Evolutionary conservation across 2,888 invertebrate species (phyloP), one percentile per base, ranked within the genome.

Genomic region (Neuroscelio doddi): DNA sequence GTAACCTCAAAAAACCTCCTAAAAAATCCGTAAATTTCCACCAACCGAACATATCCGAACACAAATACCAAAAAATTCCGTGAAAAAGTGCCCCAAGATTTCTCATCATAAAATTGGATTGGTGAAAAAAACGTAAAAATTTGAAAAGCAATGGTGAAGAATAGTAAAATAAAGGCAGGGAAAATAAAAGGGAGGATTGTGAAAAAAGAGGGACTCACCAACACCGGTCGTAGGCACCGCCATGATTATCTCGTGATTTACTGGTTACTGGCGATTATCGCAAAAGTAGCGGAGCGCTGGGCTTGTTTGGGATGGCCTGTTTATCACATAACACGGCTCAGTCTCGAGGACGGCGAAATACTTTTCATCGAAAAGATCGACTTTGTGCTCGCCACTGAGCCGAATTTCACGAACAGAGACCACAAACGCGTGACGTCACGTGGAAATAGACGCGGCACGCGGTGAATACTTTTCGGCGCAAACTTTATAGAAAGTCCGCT

Each of bases 211-310:
- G 76, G 78, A 87, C 93, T 90, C 90, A 93, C 93, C 93, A 89
- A 93, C 93, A 92, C 93, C 93, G 92, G 92, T 91, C 88, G 91
- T 91, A 88, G 91, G 92, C 88, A 92, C 92, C 92, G 93, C 93
- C 93, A 93, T 93, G 88, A 90, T 89, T 70, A 69, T 70, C 52
- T 24, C 50, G 52, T 42, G 53, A 63, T 26, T 41, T 52, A 51
- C 46, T 59, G 38, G 55, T 58, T 53, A 58, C 29, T 47, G 55
- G 56, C 41, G 62, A 62, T 58, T 56, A 16, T 51, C 56, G 56
- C 29, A 45, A 24, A 49, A 57, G 57, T 39, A 34, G 36, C 66
- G 53, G 57, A 17, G 45, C 62, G 51, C 50, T 62, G 44, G 45
- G 51, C 44, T 63, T 50, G 34, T 44, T 26, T 59, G 32, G 47